These are phyloP conservation scores for Cebus imitator DNA, from an alignment of 2,113 vertebrate genomes.

Conservation along the genomic window DNA sequence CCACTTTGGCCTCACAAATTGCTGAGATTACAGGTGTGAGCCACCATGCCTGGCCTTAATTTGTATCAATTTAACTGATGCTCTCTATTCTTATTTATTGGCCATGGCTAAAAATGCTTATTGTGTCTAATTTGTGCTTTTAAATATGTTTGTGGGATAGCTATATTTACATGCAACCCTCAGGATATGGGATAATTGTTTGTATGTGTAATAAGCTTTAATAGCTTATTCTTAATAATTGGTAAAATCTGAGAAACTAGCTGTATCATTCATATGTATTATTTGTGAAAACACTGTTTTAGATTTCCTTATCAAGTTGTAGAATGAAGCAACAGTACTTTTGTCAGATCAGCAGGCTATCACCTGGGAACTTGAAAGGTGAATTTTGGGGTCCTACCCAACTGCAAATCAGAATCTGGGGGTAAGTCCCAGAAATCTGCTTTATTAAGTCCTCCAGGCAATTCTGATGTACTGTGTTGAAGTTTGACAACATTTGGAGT, in stretches of 20 bases:
- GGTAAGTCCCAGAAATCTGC: neutral
- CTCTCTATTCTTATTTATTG: neutral
- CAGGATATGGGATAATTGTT: neutral
- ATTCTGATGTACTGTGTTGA: neutral
- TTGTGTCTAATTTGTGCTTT: conserved; percentile 19
- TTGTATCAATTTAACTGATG: neutral
- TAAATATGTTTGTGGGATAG: neutral
- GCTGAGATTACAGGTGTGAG: no score
- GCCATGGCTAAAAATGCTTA: neutral
- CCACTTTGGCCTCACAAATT: no score
- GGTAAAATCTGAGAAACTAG: neutral
- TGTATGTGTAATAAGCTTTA: neutral
- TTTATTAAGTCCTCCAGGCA: neutral
- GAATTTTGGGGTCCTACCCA: neutral
- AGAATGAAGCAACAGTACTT: neutral
- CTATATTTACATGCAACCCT: neutral
- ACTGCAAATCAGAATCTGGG: neutral
- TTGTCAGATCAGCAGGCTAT: neutral
- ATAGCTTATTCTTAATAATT: neutral
- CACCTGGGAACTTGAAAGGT: neutral
- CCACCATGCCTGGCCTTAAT: neutral
- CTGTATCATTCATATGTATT: neutral
- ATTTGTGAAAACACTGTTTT: neutral
- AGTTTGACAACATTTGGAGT: neutral
- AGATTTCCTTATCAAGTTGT: neutral